A percentile compares a stretch with the other conserved stretches of the same genome.
Conservation (phyloP, 2,113 vertebrate genomes). For the Phyllopteryx taeniolatus region DNA sequence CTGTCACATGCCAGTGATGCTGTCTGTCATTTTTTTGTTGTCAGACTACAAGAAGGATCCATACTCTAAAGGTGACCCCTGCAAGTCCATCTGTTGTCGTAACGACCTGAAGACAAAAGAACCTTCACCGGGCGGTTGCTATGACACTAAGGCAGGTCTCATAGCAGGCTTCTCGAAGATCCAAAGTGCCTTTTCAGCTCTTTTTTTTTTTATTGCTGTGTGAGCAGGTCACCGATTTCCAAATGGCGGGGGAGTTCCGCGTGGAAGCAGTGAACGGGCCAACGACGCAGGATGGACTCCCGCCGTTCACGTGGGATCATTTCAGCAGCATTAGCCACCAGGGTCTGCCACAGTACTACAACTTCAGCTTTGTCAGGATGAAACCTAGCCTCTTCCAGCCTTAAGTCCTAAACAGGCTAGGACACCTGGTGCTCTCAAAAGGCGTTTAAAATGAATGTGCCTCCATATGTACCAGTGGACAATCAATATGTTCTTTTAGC, state of each 20-base stretch:
- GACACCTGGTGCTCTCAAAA: background rate
- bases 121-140: conserved; percentile 83
- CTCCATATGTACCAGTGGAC: background rate
- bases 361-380: conserved; percentile 84
- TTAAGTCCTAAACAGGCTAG: conserved; percentile 28
- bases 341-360: conserved; percentile 80
- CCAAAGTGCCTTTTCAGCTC: background rate
- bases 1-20: too few species aligned
- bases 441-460: background rate
- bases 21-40: background rate
- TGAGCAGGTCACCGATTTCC: conserved; percentile 83
- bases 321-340: conserved; percentile 80
- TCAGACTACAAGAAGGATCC: conserved; percentile 85
- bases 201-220: background rate
- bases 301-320: conserved; percentile 77
- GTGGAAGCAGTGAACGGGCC: conserved; percentile 84
- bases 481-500: background rate
- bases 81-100: conserved; percentile 89
- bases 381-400: conserved; percentile 76
- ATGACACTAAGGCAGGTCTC: conserved; percentile 85
- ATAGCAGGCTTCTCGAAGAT: background rate
- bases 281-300: conserved; percentile 79
- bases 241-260: conserved; percentile 72
- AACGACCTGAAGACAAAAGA: conserved; percentile 73
- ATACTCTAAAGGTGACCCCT: conserved; percentile 82